Percentiles rank a stretch among this genome's conserved stretches.
These are phyloP conservation scores for Anhinga anhinga DNA, from an alignment of 2,113 vertebrate species.

Conservation along the genomic window DNA sequence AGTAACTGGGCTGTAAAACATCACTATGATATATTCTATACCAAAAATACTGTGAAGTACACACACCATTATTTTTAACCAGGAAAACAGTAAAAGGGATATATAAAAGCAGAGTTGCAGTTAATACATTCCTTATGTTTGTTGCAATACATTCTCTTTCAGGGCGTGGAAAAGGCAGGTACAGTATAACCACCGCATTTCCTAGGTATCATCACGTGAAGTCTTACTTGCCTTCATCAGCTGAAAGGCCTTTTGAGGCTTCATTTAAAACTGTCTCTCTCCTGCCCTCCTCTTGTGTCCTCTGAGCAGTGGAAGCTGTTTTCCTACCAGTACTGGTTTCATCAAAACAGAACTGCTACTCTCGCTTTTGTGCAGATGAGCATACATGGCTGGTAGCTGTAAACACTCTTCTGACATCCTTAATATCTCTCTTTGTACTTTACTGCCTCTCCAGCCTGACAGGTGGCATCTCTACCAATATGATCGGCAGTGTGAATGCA, in stretches of 20 bases:
- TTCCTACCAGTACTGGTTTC: neutral
- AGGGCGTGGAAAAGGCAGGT: neutral
- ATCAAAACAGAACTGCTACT: neutral
- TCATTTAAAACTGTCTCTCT: neutral
- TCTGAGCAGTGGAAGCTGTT: slow-evolving; percentile 1
- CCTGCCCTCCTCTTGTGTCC: neutral
- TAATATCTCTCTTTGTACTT: slow-evolving; percentile 1
- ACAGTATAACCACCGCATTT: neutral
- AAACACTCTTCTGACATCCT: slow-evolving; percentile 7
- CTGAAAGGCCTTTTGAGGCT: neutral
- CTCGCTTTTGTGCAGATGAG: neutral
- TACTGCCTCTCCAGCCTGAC: neutral
- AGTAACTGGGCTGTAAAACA: neutral
- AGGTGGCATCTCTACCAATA: neutral
- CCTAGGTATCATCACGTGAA: neutral
- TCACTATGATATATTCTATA: neutral
- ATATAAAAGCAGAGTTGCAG: neutral
- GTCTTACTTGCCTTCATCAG: neutral
- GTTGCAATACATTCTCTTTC: neutral
- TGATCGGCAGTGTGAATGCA: neutral
- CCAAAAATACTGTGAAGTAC: neutral
- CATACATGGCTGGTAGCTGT: neutral
- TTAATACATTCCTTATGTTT: neutral
- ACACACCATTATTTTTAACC: neutral
- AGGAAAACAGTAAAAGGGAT: neutral